Evolutionary conservation across 2,113 vertebrate species (phyloP), one percentile per base, ranked within the genome.

Genomic region (Panthera uncia): DNA sequence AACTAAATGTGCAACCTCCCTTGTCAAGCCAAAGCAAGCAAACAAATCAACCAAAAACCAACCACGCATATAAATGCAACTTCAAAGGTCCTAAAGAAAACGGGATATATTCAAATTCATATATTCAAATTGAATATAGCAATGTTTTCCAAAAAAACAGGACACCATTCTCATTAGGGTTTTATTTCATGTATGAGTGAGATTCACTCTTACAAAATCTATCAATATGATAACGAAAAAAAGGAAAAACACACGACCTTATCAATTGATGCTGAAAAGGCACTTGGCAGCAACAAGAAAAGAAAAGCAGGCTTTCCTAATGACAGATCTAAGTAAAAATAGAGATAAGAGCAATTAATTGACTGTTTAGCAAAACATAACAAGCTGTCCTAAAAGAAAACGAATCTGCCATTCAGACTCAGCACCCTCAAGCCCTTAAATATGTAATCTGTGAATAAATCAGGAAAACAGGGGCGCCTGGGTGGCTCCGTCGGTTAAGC

Each of bases 301-400:
- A 74, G 31, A 63, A 38, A 25, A 74, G 52, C 10, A 10, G 13
- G 10, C 18, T 73, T 82, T 63, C 38, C 23, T 88, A 71, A 85
- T 5, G 80, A 73, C 21, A 88, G 79, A 89, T 86, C 66, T 89
- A 86, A 82, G 50, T 61, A 78, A 69, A 97, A 95, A 68, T 3
- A 65, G 29, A 79, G 27, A 57, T 31, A 23, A 90, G 82, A 61
- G 29, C 41, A 88, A 91, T 63, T 33, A 76, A 29, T 73, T 94
- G 48, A 76, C 41, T 78, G 76, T 66, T 92, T 10, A 87, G 25
- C 31, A 96, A 96, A 95, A 83, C 27, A 7, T 4, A 92, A 41
- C 7, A 82, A 91, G 84, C 31, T 87, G 83, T 52, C 31, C 65
- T 89, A 41, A 63, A 92, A 55, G 36, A 91, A 41, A 73, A 79